A percentile compares a stretch with the other conserved stretches of the same genome.
These are phyloP conservation scores for Acanthurus lineatus DNA, from an alignment of 2,797 vertebrate genomes.

Conservation along the genomic window DNA sequence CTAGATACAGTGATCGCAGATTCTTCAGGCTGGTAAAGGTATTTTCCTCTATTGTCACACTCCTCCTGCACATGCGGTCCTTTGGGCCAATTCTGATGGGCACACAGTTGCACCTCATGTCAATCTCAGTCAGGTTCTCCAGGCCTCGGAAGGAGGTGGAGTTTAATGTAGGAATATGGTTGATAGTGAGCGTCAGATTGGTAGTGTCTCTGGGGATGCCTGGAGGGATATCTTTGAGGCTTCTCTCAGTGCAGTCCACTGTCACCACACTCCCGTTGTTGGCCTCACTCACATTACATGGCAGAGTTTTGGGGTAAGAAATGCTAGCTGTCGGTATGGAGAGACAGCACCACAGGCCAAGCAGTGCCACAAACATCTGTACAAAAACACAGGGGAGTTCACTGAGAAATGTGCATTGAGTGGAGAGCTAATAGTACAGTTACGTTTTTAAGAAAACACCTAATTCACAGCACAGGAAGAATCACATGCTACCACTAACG, in stretches of 20 bases:
- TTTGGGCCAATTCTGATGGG: constrained; percentile 91
- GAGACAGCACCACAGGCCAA: constrained; percentile 58
- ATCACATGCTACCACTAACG: not conserved
- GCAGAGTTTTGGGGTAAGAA: constrained; percentile 92
- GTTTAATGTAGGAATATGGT: constrained; percentile 89
- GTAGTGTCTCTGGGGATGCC: constrained; percentile 91
- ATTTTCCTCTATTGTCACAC: constrained; percentile 79
- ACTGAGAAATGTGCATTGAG: constrained; percentile 40
- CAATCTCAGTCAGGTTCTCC: constrained; percentile 90
- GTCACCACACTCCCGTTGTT: constrained; percentile 74
- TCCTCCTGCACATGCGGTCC: constrained; percentile 84
- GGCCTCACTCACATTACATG: constrained; percentile 87
- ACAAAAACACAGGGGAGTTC: constrained; percentile 43
- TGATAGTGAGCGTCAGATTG: constrained; percentile 95
- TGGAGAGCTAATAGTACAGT: not conserved
- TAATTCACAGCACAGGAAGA: not conserved
- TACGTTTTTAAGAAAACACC: not conserved
- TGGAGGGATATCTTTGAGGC: constrained; percentile 84
- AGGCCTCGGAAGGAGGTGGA: constrained; percentile 87
- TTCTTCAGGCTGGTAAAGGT: constrained; percentile 87
- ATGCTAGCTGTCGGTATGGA: constrained; percentile 63
- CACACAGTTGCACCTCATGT: constrained; percentile 96
- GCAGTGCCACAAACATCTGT: constrained; percentile 66
- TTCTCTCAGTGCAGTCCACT: constrained; percentile 91
- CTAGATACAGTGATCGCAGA: constrained; percentile 91